Conservation (phyloP, 2,113 vertebrate species). For the Seriola dumerili region DNA sequence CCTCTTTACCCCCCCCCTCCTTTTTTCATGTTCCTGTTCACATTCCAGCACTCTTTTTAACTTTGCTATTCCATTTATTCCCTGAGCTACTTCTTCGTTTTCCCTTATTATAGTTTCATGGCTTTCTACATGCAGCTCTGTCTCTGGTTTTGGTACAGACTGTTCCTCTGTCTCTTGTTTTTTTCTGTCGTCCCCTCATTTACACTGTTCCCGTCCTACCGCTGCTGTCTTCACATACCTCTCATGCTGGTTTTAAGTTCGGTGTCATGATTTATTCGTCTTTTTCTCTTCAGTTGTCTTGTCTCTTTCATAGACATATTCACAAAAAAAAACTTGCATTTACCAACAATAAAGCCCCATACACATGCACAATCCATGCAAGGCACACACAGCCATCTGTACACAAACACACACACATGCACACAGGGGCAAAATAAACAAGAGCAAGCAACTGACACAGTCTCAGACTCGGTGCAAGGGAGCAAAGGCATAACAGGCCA, state of each 20-base stretch:
- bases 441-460: slow-evolving; percentile 20
- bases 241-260: slow-evolving; percentile 11
- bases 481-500: slow-evolving; percentile 67
- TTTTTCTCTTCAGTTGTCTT: not conserved
- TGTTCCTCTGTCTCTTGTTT: slow-evolving; percentile 9
- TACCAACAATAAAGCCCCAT: not conserved
- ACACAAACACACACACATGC: not conserved
- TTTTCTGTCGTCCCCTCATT: slow-evolving; percentile 19
- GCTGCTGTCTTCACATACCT: not conserved
- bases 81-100: slow-evolving; percentile 12
- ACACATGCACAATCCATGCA: not conserved
- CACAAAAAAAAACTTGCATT: not conserved
- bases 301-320: not conserved
- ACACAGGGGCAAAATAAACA: slow-evolving; percentile 40
- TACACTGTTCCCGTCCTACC: not conserved
- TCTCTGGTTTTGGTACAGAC: slow-evolving; percentile 14
- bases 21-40: slow-evolving; percentile 34
- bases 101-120: slow-evolving; percentile 29
- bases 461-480: slow-evolving; percentile 15
- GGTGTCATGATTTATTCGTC: not conserved
- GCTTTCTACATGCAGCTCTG: slow-evolving; percentile 26
- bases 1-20: not conserved
- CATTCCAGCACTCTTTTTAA: slow-evolving; percentile 22
- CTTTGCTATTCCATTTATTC: slow-evolving; percentile 19
- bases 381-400: not conserved